These are phyloP conservation scores for Ophioderma brevispina DNA, from an alignment of 35 echinoderm and acorn worm species.

Conservation along the genomic window DNA sequence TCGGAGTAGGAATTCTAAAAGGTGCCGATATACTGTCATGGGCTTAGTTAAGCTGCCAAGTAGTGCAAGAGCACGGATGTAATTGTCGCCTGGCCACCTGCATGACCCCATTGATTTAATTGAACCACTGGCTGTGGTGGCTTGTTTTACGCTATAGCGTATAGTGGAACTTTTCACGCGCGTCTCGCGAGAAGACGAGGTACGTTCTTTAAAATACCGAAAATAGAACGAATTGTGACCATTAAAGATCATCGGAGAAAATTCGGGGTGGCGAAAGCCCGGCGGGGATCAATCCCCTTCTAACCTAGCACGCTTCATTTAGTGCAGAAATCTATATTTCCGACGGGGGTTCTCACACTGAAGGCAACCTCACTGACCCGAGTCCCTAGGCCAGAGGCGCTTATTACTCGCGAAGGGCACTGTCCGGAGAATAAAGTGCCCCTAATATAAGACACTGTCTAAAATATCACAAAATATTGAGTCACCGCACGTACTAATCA, in stretches of 20 bases:
- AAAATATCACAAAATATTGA: background rate
- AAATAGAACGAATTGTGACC: background rate
- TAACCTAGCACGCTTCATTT: conserved; percentile 27
- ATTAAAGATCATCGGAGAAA: background rate
- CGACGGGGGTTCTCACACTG: conserved; percentile 21
- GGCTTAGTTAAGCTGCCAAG: background rate
- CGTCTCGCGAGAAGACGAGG: background rate
- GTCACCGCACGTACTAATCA: conserved; percentile 6
- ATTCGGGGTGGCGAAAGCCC: conserved; percentile 18
- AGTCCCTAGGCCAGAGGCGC: background rate
- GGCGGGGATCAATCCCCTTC: background rate
- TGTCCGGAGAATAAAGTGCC: conserved; percentile 9
- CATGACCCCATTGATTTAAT: conserved; percentile 1
- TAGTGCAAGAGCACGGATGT: conserved; percentile 9
- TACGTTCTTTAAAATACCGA: background rate
- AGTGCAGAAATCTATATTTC: conserved; percentile 55
- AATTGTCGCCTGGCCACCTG: background rate
- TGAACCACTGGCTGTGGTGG: background rate
- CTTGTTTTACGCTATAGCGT: background rate
- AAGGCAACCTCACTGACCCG: conserved; percentile 30
- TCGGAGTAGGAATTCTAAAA: background rate
- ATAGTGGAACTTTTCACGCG: background rate
- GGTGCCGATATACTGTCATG: conserved; percentile 12
- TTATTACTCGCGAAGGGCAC: background rate
- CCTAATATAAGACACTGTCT: background rate